Conservation (phyloP, 2,888 invertebrate genomes). For the Synanthedon tipuliformis region DNA sequence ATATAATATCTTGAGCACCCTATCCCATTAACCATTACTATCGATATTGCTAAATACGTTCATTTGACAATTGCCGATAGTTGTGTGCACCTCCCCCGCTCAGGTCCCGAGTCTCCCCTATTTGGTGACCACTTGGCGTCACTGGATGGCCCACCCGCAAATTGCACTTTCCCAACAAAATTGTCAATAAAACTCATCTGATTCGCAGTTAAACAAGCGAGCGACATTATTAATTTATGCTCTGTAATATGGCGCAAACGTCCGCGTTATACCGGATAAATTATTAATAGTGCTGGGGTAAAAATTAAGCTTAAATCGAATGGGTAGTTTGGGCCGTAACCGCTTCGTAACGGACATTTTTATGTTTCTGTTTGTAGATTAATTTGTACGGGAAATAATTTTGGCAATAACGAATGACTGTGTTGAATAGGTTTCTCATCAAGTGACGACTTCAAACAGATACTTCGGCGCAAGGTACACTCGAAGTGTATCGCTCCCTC, state of each 20-base stretch:
- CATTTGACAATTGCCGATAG: constrained; percentile 41
- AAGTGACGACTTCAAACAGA: constrained; percentile 9
- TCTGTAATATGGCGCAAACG: constrained; percentile 68
- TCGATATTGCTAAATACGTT: constrained; percentile 35
- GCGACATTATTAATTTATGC: constrained; percentile 70
- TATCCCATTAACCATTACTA: constrained; percentile 22
- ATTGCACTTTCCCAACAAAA: constrained; percentile 69
- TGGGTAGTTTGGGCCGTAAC: constrained; percentile 61
- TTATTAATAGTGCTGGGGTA: constrained; percentile 70
- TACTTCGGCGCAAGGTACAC: constrained; percentile 12
- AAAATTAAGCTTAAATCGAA: constrained; percentile 69
- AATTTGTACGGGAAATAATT: constrained; percentile 44
- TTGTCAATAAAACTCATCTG: constrained; percentile 71
- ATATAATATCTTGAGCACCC: background rate
- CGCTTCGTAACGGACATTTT: constrained; percentile 17
- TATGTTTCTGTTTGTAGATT: constrained; percentile 59
- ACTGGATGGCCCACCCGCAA: constrained; percentile 63
- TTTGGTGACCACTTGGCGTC: constrained; percentile 64
- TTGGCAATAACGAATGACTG: background rate
- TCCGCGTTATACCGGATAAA: constrained; percentile 65
- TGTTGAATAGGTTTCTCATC: constrained; percentile 1
- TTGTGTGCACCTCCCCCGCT: constrained; percentile 10
- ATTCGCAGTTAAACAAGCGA: constrained; percentile 70
- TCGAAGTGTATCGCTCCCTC: constrained; percentile 46
- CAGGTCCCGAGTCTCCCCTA: constrained; percentile 31